These are phyloP conservation scores for Autographa gamma DNA, from an alignment of 2,888 invertebrate species.

Conservation along the genomic window DNA sequence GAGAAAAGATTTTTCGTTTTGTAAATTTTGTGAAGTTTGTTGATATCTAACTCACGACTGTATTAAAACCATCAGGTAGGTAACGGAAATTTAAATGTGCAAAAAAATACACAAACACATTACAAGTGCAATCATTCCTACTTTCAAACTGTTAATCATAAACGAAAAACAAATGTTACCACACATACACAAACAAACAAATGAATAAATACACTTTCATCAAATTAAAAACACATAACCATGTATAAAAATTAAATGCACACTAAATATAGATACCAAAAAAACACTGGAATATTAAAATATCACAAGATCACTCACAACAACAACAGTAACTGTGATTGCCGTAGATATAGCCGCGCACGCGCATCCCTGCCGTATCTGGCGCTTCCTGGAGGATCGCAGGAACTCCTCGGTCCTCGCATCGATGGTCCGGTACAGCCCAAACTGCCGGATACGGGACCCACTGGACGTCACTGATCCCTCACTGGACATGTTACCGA, in stretches of 20 bases:
- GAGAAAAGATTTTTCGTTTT: too few species aligned
- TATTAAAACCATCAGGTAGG: too few species aligned
- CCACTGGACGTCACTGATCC: constrained; percentile 71
- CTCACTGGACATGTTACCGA: constrained; percentile 78
- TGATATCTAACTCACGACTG: too few species aligned
- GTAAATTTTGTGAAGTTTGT: too few species aligned
- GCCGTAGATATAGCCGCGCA: constrained; percentile 83
- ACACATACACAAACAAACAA: not conserved
- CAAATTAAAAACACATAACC: not conserved
- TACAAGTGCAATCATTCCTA: not conserved
- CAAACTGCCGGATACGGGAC: constrained; percentile 79
- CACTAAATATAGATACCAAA: not conserved
- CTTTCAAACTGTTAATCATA: not conserved
- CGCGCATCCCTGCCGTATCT: constrained; percentile 82
- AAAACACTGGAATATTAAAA: not conserved
- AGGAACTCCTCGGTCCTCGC: constrained; percentile 83
- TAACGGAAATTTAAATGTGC: not conserved
- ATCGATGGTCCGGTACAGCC: constrained; percentile 82
- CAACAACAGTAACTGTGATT: constrained; percentile 82
- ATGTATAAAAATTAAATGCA: not conserved
- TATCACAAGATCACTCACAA: constrained; percentile 74
- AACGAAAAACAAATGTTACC: not conserved
- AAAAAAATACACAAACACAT: not conserved
- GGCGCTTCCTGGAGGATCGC: constrained; percentile 77
- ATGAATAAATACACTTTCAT: not conserved